Conservation (phyloP, 2,888 invertebrate genomes). For the Acrocera orbiculus region DNA sequence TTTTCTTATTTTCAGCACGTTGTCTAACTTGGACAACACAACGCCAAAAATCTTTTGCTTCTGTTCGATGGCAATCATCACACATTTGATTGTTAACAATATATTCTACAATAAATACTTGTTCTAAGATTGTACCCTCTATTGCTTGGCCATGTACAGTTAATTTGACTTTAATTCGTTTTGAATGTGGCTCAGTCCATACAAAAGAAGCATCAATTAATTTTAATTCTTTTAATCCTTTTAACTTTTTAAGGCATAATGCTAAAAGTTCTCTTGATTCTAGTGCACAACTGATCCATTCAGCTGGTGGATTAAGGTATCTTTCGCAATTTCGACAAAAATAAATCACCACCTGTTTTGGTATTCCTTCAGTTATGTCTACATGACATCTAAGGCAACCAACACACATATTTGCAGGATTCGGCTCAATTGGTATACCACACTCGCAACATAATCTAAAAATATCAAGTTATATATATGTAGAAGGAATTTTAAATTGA, state of each 20-base stretch:
- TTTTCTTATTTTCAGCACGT: slow-evolving; percentile 83
- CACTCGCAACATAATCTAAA: slow-evolving; percentile 83
- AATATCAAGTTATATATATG: not conserved
- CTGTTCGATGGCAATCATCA: slow-evolving; percentile 87
- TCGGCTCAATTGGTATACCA: slow-evolving; percentile 79
- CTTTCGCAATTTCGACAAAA: slow-evolving; percentile 90
- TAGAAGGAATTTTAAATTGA: too few species aligned
- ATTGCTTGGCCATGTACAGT: slow-evolving; percentile 91
- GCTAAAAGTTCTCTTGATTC: slow-evolving; percentile 82
- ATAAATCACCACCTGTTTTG: slow-evolving; percentile 77
- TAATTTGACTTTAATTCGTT: slow-evolving; percentile 85
- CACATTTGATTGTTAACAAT: slow-evolving; percentile 88
- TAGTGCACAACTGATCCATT: slow-evolving; percentile 70
- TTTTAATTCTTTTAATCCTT: slow-evolving; percentile 74
- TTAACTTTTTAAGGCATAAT: slow-evolving; percentile 81
- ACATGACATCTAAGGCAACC: slow-evolving; percentile 78
- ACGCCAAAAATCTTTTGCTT: slow-evolving; percentile 97
- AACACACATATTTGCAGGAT: slow-evolving; percentile 95
- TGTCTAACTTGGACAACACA: slow-evolving; percentile 80
- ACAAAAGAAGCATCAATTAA: slow-evolving; percentile 91
- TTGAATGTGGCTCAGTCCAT: slow-evolving; percentile 99
- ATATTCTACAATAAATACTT: slow-evolving; percentile 90
- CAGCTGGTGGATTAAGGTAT: slow-evolving; percentile 80
- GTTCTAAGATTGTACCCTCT: slow-evolving; percentile 79
- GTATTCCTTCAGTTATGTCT: slow-evolving; percentile 92